A percentile compares a stretch with the other conserved stretches of the same genome.
These are phyloP conservation scores for Papilio polytes DNA, from an alignment of 1,140 invertebrate genomes.

Conservation along the genomic window DNA sequence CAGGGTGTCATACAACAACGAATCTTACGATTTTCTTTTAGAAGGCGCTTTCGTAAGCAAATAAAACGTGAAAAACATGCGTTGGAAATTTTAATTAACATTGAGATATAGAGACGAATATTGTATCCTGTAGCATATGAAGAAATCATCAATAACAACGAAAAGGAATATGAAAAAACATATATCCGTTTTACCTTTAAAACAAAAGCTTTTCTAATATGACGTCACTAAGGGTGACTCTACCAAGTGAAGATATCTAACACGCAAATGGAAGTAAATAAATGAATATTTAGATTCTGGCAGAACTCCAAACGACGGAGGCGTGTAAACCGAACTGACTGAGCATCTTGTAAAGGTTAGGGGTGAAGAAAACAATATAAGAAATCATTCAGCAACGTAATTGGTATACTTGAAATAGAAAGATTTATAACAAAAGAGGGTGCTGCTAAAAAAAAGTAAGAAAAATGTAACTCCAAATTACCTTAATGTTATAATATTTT, in stretches of 20 bases:
- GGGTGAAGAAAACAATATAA: conserved; percentile 69
- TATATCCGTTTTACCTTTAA: background rate
- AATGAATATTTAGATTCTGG: conserved; percentile 62
- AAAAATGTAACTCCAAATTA: background rate
- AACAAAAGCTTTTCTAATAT: background rate
- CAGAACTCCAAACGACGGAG: conserved; percentile 57
- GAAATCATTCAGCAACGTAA: conserved; percentile 52
- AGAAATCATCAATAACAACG: background rate
- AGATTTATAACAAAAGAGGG: background rate
- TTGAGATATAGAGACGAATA: no score
- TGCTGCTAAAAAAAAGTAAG: background rate
- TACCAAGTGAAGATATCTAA: conserved; percentile 25
- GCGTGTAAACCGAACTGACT: conserved; percentile 56
- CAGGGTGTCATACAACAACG: background rate
- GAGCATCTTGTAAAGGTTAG: conserved; percentile 65
- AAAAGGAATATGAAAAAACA: background rate
- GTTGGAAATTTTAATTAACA: no score
- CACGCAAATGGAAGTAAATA: conserved; percentile 57
- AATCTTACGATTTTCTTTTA: background rate
- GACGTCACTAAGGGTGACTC: conserved; percentile 27
- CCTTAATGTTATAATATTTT: background rate
- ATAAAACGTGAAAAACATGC: background rate
- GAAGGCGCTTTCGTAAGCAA: background rate
- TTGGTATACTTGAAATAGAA: conserved; percentile 40
- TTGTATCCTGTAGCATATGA: no score